Percentiles rank a stretch among this genome's conserved stretches.
These are phyloP conservation scores for Nesospiza acunhae DNA, from an alignment of 2,113 vertebrate species.

Conservation along the genomic window DNA sequence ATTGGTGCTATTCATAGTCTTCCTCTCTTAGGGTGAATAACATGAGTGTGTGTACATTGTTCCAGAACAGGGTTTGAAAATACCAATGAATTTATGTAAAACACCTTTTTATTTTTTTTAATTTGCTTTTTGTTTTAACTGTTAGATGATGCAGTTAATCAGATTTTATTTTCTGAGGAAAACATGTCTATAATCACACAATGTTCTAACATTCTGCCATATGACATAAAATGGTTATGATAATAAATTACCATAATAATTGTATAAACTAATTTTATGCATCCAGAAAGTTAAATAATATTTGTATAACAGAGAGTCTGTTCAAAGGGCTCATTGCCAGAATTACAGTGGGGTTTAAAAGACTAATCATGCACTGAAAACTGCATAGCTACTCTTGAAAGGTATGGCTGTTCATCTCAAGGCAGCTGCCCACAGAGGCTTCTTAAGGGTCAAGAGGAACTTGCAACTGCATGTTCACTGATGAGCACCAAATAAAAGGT, in stretches of 20 bases:
- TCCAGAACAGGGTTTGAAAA: background rate
- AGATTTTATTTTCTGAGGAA: background rate
- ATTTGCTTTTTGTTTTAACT: background rate
- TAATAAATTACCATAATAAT: constrained; percentile 19
- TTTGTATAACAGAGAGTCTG: background rate
- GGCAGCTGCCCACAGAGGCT: background rate
- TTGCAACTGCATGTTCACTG: background rate
- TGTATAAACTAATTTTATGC: background rate
- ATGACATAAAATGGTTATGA: background rate
- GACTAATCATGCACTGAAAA: background rate
- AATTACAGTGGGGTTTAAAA: background rate
- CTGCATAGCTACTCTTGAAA: background rate
- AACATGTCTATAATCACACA: background rate
- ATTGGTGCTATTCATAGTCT: background rate
- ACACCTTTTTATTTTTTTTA: background rate
- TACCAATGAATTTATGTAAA: background rate
- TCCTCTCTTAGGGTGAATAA: background rate
- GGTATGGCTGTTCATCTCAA: background rate
- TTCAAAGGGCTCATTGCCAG: background rate
- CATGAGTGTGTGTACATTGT: rapidly evolving
- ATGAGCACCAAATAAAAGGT: background rate
- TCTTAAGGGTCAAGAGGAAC: background rate
- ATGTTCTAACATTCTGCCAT: background rate
- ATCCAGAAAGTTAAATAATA: background rate
- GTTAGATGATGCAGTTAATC: background rate